Evolutionary conservation across 2,797 vertebrate species (phyloP), one percentile per base, ranked within the genome.

Genomic region (Pantherophis alleghaniensis): DNA sequence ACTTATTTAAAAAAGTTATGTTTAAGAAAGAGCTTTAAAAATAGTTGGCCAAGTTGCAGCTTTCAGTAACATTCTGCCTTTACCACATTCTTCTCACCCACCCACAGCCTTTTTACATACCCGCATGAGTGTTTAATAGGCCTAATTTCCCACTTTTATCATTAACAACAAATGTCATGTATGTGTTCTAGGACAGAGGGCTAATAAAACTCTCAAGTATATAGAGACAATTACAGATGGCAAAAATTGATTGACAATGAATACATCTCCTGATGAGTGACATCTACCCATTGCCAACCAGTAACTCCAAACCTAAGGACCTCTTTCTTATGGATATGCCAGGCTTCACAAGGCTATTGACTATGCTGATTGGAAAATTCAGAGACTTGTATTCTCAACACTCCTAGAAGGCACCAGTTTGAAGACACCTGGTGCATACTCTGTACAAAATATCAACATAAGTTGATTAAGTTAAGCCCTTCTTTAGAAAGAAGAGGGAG

Each of bases 161-260:
- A 63, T 90, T 92, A 51, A 91, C 83, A 96, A 87, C 51, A 95
- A 93, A 91, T 0, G 92, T 95, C 96, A 92, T 93, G 92, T 95
- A 94, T 91, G 94, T 90, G 94, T 93, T 96, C 94, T 96, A 24
- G 92, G 93, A 94, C 93, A 95, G 4, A 3, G 91, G 4, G 88
- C 92, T 94, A 95, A 95, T 96, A 97, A 97, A 96, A 96, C 94
- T 95, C 94, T 92, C 96, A 96, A 96, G 95, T 97, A 96, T 94
- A 94, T 92, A 94, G 93, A 96, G 96, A 96, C 94, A 96, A 96
- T 96, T 93, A 95, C 92, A 86, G 90, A 95, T 47, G 95, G 96
- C 96, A 97, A 96, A 96, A 95, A 11, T 56, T 61, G 94, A 92
- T 93, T 95, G 95, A 95, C 95, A 95, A 92, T 91, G 83, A 92